Conservation (phyloP, 2,113 vertebrate genomes). For the Gallinago media region DNA sequence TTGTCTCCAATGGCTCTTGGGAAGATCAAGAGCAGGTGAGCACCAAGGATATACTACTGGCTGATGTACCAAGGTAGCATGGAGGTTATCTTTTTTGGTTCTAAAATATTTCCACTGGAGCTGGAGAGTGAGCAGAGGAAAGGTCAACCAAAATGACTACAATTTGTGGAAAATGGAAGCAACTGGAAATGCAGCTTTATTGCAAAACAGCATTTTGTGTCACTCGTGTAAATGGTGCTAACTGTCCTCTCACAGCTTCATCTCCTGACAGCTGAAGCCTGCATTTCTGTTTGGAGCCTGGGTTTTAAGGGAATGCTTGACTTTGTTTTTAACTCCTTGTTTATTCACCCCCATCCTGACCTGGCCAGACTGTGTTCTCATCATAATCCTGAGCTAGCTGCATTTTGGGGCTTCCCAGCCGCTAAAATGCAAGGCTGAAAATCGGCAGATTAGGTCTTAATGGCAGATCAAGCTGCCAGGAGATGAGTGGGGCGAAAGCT, state of each 20-base stretch:
- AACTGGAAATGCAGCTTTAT: neutral
- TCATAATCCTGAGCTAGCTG: conserved; percentile 51
- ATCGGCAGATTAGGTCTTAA: conserved; percentile 36
- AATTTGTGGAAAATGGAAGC: neutral
- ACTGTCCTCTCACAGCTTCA: neutral
- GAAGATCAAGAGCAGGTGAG: neutral
- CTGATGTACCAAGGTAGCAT: neutral
- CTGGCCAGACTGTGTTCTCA: neutral
- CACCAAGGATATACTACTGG: neutral
- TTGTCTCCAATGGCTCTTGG: neutral
- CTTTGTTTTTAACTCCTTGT: neutral
- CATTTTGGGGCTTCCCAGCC: neutral
- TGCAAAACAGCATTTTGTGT: neutral
- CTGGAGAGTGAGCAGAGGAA: neutral
- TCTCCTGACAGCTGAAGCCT: neutral
- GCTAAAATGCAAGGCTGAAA: neutral
- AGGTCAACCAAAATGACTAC: neutral
- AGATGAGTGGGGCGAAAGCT: neutral
- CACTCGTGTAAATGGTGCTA: neutral
- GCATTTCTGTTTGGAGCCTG: neutral
- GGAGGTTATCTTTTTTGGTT: neutral
- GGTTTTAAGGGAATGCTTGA: neutral
- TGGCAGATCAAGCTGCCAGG: neutral
- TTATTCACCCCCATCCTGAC: neutral
- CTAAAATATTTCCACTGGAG: neutral